Base-by-base conservation (phyloP, 2,888 invertebrate genomes). In the Chirona hameri region DNA sequence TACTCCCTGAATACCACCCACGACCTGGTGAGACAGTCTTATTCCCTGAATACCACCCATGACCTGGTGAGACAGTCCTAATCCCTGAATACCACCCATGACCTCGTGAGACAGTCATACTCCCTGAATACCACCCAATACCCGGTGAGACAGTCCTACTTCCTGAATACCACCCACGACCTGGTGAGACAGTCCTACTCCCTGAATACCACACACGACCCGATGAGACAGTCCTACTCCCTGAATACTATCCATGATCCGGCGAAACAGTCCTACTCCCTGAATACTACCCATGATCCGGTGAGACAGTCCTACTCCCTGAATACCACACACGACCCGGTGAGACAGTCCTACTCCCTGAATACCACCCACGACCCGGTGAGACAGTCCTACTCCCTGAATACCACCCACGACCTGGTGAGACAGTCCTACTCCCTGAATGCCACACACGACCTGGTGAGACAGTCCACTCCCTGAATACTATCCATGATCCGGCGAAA, bases 351-450 rank as follows among this genome's bases (percentile, higher is more conserved):
- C 15, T 52, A 18, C 52, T 52, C 91, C 24, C 87, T 92, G 79
- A 91, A 92, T 86, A 90, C 91, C 24, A 92, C 91, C 81, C 90
- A 91, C 85, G 92, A 92, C 86, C 92, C 92, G 84, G 91, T 91
- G 86, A 89, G 89, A 82, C 52, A n/a, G n/a, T n/a, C 39, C 39
- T 39, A 7, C 83, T 90, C 91, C 24, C 87, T 92, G 79, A 91
- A 92, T 86, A 90, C 91, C 24, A 92, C 91, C 81, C 90, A 91
- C 85, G 92, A 92, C 86, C 92, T 92, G 84, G 91, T 91, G 86
- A 89, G 89, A 82, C 7, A 52, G 10, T 52, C 15, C 1, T 52
- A 12, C 52, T 52, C 91, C 24, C 87, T 92, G 79, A 91, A 92
- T 86, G 90, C 91, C 24, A 92, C 91, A 81, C 90, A 91, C 85